Percentiles rank a stretch among this genome's conserved stretches.
phyloP scores from a whole-genome alignment of 2,888 invertebrate genomes.

The Campoletis raptor region DNA sequence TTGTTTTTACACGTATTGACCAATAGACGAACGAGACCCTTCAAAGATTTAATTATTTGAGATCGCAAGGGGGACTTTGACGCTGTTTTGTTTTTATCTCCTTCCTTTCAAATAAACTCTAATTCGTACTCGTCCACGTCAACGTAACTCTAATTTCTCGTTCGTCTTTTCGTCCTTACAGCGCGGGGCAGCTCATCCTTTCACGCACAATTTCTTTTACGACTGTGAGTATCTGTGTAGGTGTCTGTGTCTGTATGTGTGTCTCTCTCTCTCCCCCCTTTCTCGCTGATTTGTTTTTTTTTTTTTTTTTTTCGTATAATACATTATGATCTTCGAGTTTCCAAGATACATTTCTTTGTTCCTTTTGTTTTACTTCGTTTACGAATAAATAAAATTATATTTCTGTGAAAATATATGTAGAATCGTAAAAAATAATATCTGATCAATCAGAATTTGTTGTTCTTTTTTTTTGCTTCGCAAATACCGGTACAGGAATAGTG shows the following conservation, averaged over 20 bases:
- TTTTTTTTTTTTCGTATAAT: conserved; percentile 37
- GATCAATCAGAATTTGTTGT: conserved; percentile 72
- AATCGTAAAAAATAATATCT: conserved; percentile 82
- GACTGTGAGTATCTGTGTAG: conserved; percentile 54
- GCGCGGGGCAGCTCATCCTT: conserved; percentile 14
- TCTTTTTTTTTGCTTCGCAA: conserved; percentile 73
- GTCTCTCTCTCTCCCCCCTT: conserved; percentile 36
- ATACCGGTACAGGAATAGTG: conserved; percentile 84
- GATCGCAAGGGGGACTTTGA: conserved; percentile 22
- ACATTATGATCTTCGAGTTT: conserved; percentile 67
- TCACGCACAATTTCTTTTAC: conserved; percentile 44
- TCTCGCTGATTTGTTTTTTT: conserved; percentile 14
- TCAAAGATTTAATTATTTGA: conserved; percentile 36
- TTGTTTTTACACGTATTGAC: conserved; percentile 25
- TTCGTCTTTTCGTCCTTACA: conserved; percentile 28
- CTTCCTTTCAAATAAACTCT: conserved; percentile 66
- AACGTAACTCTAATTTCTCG: conserved; percentile 34
- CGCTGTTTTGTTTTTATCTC: conserved; percentile 15
- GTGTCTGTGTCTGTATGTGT: conserved; percentile 50
- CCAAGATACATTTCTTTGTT: conserved; percentile 71
- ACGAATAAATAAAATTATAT: conserved; percentile 82
- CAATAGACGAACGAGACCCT: conserved; percentile 45
- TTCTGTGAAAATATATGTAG: conserved; percentile 79
- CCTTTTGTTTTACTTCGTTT: conserved; percentile 66
- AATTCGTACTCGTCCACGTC: conserved; percentile 9